These are phyloP conservation scores for Propsilocerus akamusi DNA, from an alignment of 1,140 invertebrate genomes.

Conservation along the genomic window DNA sequence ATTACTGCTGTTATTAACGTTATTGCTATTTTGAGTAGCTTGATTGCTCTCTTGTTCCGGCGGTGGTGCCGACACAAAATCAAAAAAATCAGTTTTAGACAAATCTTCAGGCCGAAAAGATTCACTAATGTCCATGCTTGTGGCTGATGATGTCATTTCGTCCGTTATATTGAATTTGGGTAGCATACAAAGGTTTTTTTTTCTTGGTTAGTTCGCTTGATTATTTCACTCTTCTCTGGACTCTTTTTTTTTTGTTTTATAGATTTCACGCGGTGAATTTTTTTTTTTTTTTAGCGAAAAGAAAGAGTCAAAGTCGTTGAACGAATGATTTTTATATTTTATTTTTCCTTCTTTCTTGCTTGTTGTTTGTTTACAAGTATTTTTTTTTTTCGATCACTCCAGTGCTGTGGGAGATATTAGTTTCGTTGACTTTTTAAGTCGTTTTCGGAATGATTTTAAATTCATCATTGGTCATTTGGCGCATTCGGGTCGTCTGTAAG, in stretches of 20 bases:
- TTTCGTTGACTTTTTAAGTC: conserved; percentile 2
- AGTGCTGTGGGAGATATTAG: background rate
- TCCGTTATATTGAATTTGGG: conserved; percentile 20
- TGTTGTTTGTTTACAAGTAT: background rate
- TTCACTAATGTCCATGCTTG: conserved; percentile 57
- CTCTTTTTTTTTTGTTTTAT: background rate
- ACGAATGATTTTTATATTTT: background rate
- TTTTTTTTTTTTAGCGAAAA: background rate
- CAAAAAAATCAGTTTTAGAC: conserved; percentile 66
- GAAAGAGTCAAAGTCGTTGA: background rate
- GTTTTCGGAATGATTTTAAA: background rate
- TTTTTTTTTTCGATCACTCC: background rate
- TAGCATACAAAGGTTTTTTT: background rate
- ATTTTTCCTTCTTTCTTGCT: background rate
- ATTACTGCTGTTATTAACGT: conserved; percentile 12
- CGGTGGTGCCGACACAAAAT: conserved; percentile 57
- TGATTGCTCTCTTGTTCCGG: conserved; percentile 9
- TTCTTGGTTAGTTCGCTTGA: background rate
- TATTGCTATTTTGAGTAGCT: conserved; percentile 3
- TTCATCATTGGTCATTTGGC: background rate
- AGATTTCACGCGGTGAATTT: background rate
- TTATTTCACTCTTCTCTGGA: background rate
- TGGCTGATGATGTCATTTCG: conserved; percentile 20
- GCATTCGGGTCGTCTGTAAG: background rate
- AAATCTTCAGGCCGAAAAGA: conserved; percentile 52